Percentiles rank a stretch among this genome's conserved stretches.
Conservation (phyloP, 53 echinoderm and acorn worm species). For the Stichopus horrens region DNA sequence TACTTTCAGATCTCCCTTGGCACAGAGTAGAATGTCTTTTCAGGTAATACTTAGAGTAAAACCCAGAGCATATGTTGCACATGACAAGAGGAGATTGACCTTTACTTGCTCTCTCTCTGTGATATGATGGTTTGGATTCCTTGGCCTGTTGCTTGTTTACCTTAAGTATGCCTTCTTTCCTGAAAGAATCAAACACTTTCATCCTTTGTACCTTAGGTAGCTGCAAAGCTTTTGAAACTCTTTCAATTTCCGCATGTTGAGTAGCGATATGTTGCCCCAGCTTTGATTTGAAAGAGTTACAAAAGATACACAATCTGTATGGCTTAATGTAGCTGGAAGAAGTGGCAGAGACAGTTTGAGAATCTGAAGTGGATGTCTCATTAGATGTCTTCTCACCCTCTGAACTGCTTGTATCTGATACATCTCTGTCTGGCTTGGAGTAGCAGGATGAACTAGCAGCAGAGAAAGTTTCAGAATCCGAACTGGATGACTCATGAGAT, state of each 20-base stretch:
- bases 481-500: not conserved
- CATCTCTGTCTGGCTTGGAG: not conserved
- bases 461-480: not conserved
- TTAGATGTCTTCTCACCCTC: not conserved
- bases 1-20: not conserved
- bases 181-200: conserved; percentile 36
- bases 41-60: conserved; percentile 32
- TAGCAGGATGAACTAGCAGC: not conserved
- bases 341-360: not conserved
- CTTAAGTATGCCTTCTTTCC: conserved; percentile 45
- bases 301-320: conserved; percentile 47
- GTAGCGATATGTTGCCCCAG: conserved; percentile 43
- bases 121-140: conserved; percentile 29
- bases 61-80: conserved; percentile 22
- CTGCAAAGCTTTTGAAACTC: conserved; percentile 31
- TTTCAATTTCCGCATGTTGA: conserved; percentile 25
- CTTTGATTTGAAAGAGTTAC: conserved; percentile 43
- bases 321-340: conserved; percentile 34
- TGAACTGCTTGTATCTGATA: conserved; percentile 7
- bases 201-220: conserved; percentile 39
- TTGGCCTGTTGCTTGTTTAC: conserved; percentile 34
- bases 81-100: conserved; percentile 2
- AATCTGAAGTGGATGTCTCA: not conserved
- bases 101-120: conserved; percentile 15
- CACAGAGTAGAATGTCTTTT: conserved; percentile 27